Evolutionary conservation across 2,113 vertebrate genomes (phyloP).

Genomic region (Verasper variegatus): DNA sequence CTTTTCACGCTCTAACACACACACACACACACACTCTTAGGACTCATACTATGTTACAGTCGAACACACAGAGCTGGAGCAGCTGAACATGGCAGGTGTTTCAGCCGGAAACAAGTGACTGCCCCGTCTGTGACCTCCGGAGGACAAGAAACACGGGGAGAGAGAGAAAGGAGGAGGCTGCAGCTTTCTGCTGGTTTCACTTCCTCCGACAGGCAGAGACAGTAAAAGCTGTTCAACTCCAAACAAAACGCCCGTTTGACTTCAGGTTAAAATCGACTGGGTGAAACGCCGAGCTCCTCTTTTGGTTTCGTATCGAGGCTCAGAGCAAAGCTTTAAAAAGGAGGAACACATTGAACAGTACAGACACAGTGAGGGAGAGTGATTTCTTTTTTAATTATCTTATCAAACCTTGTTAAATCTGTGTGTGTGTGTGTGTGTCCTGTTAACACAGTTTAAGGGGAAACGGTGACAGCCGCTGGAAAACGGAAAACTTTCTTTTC

Average conservation of each 20-base stretch:
- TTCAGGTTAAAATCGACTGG: slow-evolving; percentile 15
- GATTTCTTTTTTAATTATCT: no score
- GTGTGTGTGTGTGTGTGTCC: neutral
- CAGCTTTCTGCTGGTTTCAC: slow-evolving; percentile 16
- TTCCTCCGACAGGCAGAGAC: slow-evolving; percentile 50
- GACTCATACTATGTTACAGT: neutral
- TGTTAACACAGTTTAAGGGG: no score
- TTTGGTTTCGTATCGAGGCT: no score
- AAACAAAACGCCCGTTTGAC: slow-evolving; percentile 36
- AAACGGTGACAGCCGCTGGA: no score
- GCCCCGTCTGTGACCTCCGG: slow-evolving; percentile 55
- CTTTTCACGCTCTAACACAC: neutral
- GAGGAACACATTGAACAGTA: no score
- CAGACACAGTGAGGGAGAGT: no score
- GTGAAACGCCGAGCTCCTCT: neutral
- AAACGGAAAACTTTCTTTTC: no score
- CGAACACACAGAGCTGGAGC: slow-evolving; percentile 19
- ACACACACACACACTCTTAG: neutral
- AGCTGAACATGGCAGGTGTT: slow-evolving; percentile 66
- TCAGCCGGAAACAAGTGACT: slow-evolving; percentile 44
- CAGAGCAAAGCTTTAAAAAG: no score
- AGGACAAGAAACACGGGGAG: neutral
- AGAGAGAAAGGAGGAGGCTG: slow-evolving; percentile 1
- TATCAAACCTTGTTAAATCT: neutral
- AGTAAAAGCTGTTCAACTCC: slow-evolving; percentile 48